Percentiles rank a stretch among this genome's conserved stretches.
These are phyloP conservation scores for Syrista parreyssii DNA, from an alignment of 2,888 invertebrate genomes.

Conservation along the genomic window DNA sequence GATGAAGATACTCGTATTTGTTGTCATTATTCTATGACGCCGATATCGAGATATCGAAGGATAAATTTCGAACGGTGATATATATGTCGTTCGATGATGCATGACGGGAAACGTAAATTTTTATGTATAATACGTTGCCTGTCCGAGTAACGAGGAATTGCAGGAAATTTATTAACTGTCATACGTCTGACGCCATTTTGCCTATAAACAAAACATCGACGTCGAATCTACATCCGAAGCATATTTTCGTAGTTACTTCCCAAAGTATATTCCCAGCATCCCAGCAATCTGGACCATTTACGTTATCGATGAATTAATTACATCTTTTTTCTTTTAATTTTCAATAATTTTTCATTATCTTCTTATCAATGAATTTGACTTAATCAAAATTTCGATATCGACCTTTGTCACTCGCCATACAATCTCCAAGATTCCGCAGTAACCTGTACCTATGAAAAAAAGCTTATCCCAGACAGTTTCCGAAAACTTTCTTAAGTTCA, in stretches of 20 bases:
- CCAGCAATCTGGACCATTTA: neutral
- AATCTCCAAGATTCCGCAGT: no score
- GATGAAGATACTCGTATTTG: neutral
- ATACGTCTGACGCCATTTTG: neutral
- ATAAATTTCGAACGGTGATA: neutral
- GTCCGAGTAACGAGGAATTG: neutral
- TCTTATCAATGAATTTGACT: no score
- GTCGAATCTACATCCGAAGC: neutral
- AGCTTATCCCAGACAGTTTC: neutral
- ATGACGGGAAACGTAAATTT: neutral
- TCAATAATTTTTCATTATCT: neutral
- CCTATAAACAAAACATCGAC: neutral
- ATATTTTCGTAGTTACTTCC: neutral
- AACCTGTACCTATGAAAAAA: no score
- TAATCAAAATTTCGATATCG: no score
- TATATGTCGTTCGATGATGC: neutral
- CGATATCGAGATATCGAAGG: neutral
- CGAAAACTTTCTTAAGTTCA: neutral
- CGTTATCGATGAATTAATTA: neutral
- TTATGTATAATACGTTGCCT: neutral
- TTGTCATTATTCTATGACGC: neutral
- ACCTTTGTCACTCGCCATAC: no score
- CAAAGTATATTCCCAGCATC: neutral
- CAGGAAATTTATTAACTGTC: neutral
- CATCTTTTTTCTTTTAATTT: neutral